Evolutionary conservation across 2,888 invertebrate species (phyloP).

Genomic region (Netelia virgata): DNA sequence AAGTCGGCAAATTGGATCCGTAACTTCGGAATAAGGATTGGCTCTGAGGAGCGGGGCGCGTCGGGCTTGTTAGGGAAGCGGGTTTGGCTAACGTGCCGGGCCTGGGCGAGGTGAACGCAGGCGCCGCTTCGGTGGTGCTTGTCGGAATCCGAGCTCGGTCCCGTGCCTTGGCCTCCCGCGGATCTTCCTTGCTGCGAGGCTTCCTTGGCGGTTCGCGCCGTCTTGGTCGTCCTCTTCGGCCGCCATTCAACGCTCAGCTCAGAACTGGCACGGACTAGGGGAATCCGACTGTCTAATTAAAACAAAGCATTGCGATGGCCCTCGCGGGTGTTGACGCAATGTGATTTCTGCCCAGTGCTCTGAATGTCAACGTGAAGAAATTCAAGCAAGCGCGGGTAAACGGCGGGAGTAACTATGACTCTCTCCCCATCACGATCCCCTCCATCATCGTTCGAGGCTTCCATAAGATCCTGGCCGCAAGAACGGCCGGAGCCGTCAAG

Average conservation of each 20-base stretch:
- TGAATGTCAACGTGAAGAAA: conserved; percentile 88
- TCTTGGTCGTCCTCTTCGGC: conserved; percentile 82
- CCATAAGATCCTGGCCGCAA: not conserved
- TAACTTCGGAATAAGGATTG: conserved; percentile 90
- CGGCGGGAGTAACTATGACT: conserved; percentile 82
- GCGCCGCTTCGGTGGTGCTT: conserved; percentile 57
- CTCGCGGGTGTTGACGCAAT: conserved; percentile 86
- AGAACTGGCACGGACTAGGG: conserved; percentile 88
- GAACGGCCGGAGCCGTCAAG: not conserved
- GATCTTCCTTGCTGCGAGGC: conserved; percentile 79
- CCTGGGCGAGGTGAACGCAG: conserved; percentile 72
- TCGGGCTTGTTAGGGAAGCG: too few relatives aligned
- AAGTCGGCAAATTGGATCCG: conserved; percentile 90
- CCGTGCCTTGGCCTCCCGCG: conserved; percentile 84
- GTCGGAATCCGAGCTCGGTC: conserved; percentile 82
- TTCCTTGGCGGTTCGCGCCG: conserved; percentile 67
- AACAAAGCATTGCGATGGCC: conserved; percentile 88
- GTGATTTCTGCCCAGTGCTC: conserved; percentile 89
- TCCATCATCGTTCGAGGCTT: not conserved
- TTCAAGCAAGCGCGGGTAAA: conserved; percentile 87
- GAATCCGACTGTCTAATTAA: conserved; percentile 81
- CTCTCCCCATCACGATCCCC: not conserved
- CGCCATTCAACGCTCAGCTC: conserved; percentile 83
- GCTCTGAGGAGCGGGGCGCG: conserved; percentile 89
- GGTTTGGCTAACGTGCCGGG: conserved; percentile 78